phyloP scores from a whole-genome alignment of 2,888 invertebrate genomes.

The Uloborus plumipes region DNA sequence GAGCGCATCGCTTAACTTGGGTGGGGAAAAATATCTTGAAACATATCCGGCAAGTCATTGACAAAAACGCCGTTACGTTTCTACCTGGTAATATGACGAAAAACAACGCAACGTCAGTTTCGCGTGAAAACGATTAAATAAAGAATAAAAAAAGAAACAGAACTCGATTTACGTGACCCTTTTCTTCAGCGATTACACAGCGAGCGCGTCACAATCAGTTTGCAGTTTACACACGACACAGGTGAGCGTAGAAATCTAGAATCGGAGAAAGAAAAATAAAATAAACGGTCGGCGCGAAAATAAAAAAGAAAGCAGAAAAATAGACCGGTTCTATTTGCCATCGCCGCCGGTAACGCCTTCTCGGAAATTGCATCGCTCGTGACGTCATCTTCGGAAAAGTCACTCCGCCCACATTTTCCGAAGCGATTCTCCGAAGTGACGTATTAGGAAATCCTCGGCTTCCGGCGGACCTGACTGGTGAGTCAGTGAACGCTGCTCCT shows the following conservation, averaged over 20 bases:
- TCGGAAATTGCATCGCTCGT: slow-evolving; percentile 39
- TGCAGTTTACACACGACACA: slow-evolving; percentile 2
- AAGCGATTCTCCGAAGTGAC: slow-evolving; percentile 27
- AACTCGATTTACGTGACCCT: slow-evolving; percentile 3
- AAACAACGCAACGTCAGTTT: slow-evolving; percentile 19
- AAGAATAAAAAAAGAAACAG: slow-evolving; percentile 8
- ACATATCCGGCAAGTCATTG: background rate
- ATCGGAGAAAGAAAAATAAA: slow-evolving; percentile 12
- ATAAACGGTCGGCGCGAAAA: background rate
- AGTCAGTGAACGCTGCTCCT: slow-evolving; percentile 28
- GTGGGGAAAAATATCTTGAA: too few species aligned
- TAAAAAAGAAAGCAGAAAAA: slow-evolving; percentile 15
- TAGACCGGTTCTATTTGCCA: slow-evolving; percentile 49
- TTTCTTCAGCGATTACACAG: slow-evolving; percentile 28
- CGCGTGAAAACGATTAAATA: slow-evolving; percentile 29
- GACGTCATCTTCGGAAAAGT: slow-evolving; percentile 55
- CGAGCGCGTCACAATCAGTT: slow-evolving; percentile 8
- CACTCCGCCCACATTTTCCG: slow-evolving; percentile 39
- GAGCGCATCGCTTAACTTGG: too few species aligned
- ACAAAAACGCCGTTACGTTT: slow-evolving; percentile 29
- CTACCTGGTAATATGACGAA: slow-evolving; percentile 44
- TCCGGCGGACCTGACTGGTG: slow-evolving; percentile 61
- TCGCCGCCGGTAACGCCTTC: slow-evolving; percentile 61
- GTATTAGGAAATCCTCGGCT: slow-evolving; percentile 51
- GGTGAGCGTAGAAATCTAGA: background rate